phyloP scores from a whole-genome alignment of 1,140 invertebrate genomes.

The Ruditapes philippinarum region DNA sequence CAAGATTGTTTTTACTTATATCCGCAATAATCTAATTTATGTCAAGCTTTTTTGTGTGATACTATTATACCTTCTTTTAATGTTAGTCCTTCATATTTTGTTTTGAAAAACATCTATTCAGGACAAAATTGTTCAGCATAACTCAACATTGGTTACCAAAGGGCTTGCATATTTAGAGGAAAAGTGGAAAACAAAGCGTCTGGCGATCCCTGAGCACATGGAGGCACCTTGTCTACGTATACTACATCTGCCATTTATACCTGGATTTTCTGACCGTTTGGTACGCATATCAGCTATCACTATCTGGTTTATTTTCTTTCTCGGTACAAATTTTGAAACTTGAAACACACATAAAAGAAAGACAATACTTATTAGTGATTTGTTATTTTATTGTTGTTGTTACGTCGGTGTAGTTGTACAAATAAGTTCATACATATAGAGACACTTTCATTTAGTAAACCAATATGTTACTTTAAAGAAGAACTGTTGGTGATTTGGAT shows the following conservation, averaged over 20 bases:
- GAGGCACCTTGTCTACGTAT: conserved; percentile 6
- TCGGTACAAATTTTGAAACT: too few relatives aligned
- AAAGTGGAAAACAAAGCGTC: conserved; percentile 50
- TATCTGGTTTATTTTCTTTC: too few relatives aligned
- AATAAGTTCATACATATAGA: not conserved
- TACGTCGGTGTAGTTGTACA: not conserved
- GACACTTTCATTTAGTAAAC: too few relatives aligned
- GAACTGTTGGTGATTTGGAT: too few relatives aligned
- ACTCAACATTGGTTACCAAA: conserved; percentile 10
- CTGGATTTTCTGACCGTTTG: conserved; percentile 16
- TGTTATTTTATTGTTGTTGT: not conserved
- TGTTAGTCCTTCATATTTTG: too few relatives aligned
- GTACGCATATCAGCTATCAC: conserved; percentile 1
- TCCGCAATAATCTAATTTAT: too few relatives aligned
- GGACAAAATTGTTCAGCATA: conserved; percentile 43
- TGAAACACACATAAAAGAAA: not conserved
- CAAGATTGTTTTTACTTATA: too few relatives aligned
- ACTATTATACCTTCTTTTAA: too few relatives aligned
- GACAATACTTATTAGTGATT: not conserved
- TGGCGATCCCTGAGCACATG: conserved; percentile 20
- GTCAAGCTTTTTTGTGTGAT: too few relatives aligned
- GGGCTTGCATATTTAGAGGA: conserved; percentile 39
- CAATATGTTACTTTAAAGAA: too few relatives aligned
- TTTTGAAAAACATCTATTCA: too few relatives aligned
- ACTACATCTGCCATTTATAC: conserved; percentile 32